Base-by-base conservation (phyloP, 92 coral and sea anemone species). In the Paragorgia papillata region DNA sequence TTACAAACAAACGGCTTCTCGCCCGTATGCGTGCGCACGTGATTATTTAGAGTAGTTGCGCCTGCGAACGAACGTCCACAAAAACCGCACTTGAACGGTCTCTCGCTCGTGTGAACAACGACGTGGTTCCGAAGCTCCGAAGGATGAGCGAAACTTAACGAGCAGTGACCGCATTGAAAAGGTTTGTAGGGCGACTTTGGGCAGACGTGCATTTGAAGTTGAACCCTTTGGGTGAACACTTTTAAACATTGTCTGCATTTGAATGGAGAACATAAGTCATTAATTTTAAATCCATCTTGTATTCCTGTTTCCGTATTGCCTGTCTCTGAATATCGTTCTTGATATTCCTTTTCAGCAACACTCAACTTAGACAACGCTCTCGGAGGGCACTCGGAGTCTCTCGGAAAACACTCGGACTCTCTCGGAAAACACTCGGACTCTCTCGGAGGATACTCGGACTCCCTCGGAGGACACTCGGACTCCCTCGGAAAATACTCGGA, bases 21-120 rank as follows among this genome's bases (percentile, higher is more conserved):
- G 0, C 99, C 99, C 46, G 92, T 95, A 78, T 95, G 99, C 1
- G 99, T 91, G 14, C 99, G 88, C 68, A 95, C 88, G 78, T 95
- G 99, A 73, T 95, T 95, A 66, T 95, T 95, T 48, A 95, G 85
- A 13, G 99, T 95, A 24, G 99, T 95, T 7, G 99, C 90, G 18
- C 99, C 99, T 14, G 99, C 96, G 81, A 95, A 95, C 21, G 97
- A 59, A 29, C 99, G 90, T 17, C 92, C 88, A 73, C 99, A 95
- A 75, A 91, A 95, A 1, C 99, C 99, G 74, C 99, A 95, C 74
- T 90, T 92, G 56, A 86, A 95, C 55, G 96, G 89, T 82, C 92
- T 92, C 39, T 95, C 99, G 79, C 86, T 89, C 43, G 88, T 82
- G 63, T 95, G 99, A 14, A 87, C 84, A 39, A 91, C 97, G 84